phyloP scores from a whole-genome alignment of 2,113 vertebrate species.

The Corythornis cristatus region DNA sequence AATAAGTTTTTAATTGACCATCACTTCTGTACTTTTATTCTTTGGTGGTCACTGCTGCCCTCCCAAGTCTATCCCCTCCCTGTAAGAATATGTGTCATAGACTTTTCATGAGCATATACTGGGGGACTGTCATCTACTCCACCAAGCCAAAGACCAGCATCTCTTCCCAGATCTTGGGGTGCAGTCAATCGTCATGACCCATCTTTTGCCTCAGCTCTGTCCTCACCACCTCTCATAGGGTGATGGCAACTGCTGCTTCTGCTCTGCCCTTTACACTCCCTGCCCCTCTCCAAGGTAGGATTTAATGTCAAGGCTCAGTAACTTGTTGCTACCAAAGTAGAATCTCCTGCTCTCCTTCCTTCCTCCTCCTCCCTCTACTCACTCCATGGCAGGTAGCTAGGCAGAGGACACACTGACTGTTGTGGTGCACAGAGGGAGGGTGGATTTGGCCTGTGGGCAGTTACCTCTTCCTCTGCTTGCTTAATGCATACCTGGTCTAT shows the following conservation, averaged over 20 bases:
- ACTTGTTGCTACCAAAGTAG: neutral
- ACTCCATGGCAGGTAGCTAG: neutral
- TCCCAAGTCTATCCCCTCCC: neutral
- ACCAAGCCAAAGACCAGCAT: neutral
- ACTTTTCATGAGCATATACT: neutral
- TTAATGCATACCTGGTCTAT: neutral
- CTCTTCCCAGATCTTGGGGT: neutral
- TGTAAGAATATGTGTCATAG: neutral
- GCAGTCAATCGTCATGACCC: neutral
- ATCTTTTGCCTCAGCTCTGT: neutral
- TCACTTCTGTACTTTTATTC: neutral
- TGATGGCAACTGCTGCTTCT: neutral
- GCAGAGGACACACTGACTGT: neutral
- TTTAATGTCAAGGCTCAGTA: neutral
- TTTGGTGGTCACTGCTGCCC: neutral
- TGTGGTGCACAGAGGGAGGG: neutral
- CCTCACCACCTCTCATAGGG: neutral
- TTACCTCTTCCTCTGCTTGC: neutral
- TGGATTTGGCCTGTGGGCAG: neutral
- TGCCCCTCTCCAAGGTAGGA: neutral
- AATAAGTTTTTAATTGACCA: neutral
- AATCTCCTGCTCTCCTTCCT: neutral
- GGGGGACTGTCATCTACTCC: neutral
- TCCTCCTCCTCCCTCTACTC: neutral
- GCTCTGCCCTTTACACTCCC: neutral